A percentile compares a stretch with the other conserved stretches of the same genome.
phyloP scores from a whole-genome alignment of 92 coral and sea anemone genomes.

The Scolanthus callimorphus region DNA sequence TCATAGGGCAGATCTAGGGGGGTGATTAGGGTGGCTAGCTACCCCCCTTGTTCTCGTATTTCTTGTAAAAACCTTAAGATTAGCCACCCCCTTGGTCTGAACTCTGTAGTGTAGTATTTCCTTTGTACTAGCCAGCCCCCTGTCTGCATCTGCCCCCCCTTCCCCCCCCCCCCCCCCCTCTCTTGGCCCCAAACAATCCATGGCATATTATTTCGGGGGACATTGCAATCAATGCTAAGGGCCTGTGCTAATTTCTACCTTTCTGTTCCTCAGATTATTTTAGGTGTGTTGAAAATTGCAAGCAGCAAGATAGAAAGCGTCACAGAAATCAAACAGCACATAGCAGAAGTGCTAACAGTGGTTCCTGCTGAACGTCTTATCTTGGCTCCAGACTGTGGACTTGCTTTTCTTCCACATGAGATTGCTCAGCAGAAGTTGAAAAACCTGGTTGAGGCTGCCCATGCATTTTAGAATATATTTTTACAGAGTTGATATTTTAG shows the following conservation, averaged over 20 bases:
- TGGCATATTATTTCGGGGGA: neutral
- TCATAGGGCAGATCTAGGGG: too few species aligned
- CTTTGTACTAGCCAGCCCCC: too few species aligned
- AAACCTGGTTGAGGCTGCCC: constrained; percentile 82
- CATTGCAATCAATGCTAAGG: neutral
- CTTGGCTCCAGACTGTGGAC: constrained; percentile 90
- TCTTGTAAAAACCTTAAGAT: too few species aligned
- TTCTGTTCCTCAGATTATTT: constrained; percentile 42
- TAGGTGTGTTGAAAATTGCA: constrained; percentile 77
- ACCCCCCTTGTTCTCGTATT: too few species aligned
- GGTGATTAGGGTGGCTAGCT: too few species aligned
- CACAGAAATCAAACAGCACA: constrained; percentile 63
- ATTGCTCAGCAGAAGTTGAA: constrained; percentile 63
- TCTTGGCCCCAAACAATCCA: neutral
- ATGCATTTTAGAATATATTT: too few species aligned
- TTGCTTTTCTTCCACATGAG: constrained; percentile 64
- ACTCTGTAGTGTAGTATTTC: too few species aligned
- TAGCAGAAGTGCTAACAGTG: constrained; percentile 65
- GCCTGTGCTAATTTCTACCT: too few species aligned
- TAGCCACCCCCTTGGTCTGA: too few species aligned
- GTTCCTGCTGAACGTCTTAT: constrained; percentile 73
- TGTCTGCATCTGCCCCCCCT: too few species aligned
- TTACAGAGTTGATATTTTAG: too few species aligned
- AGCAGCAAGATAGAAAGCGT: constrained; percentile 80
- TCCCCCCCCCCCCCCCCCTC: constrained; percentile 1